These are phyloP conservation scores for Cossypha dichroa DNA, from an alignment of 2,797 vertebrate genomes.

Conservation along the genomic window DNA sequence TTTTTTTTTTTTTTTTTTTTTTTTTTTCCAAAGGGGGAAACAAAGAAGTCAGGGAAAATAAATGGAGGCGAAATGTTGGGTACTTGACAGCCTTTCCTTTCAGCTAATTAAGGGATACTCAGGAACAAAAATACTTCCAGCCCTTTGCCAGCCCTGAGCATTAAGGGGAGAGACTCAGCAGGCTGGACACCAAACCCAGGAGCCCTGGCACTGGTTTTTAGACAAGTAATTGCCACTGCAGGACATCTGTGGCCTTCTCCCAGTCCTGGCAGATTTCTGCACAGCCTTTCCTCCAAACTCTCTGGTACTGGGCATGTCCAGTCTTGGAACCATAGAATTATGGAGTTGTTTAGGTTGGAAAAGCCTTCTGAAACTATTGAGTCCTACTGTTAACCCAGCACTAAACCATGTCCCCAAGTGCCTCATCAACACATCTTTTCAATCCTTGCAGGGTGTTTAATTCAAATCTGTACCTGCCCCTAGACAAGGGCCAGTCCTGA, in stretches of 20 bases:
- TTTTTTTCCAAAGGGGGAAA: background rate
- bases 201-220: background rate
- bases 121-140: conserved; percentile 15
- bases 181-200: background rate
- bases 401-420: background rate
- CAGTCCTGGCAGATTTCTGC: background rate
- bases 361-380: background rate
- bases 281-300: background rate
- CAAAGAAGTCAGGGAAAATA: conserved; percentile 32
- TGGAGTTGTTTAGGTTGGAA: background rate
- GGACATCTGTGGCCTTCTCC: background rate
- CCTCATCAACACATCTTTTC: background rate
- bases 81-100: conserved; percentile 34
- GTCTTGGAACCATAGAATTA: background rate
- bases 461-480: background rate
- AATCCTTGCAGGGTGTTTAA: background rate
- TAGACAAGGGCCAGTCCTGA: background rate
- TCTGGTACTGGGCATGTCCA: background rate
- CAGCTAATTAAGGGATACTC: conserved; percentile 40
- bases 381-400: background rate
- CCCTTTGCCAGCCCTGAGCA: conserved; percentile 7
- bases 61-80: background rate
- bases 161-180: background rate
- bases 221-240: background rate
- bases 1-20: background rate